A percentile compares a stretch with the other conserved stretches of the same genome.
Conservation (phyloP, 1,140 invertebrate species). For the Drosophila burlai region DNA sequence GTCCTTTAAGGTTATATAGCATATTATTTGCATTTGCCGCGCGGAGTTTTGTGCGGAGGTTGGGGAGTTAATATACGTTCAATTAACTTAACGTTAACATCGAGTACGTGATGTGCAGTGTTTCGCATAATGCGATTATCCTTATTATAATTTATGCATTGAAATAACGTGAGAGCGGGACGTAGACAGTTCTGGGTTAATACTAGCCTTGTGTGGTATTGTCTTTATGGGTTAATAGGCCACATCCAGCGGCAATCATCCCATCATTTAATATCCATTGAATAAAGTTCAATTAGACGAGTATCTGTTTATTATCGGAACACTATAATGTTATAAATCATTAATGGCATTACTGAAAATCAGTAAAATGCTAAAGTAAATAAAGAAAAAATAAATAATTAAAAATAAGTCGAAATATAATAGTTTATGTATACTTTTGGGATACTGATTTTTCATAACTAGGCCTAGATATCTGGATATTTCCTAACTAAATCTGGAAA, state of each 20-base stretch:
- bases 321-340: not conserved
- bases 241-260: not conserved
- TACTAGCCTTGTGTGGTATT: not conserved
- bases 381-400: too few relatives aligned
- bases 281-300: constrained; percentile 23
- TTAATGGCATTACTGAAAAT: not conserved
- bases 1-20: constrained; percentile 7
- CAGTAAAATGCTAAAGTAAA: not conserved
- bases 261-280: not conserved
- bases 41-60: constrained; percentile 6
- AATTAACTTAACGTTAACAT: constrained; percentile 46
- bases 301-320: not conserved
- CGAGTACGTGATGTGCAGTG: constrained; percentile 35
- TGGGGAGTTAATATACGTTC: constrained; percentile 23
- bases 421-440: too few relatives aligned
- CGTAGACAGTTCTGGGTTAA: not conserved
- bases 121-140: constrained; percentile 34
- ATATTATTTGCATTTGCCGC: constrained; percentile 28
- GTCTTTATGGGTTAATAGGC: constrained; percentile 9
- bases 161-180: not conserved
- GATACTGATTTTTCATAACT: too few relatives aligned
- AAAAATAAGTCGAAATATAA: not conserved
- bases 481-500: not conserved
- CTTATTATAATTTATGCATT: constrained; percentile 31
- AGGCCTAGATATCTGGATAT: too few relatives aligned